Evolutionary conservation across 1,140 invertebrate species (phyloP).

Genomic region (Drosophila erecta): DNA sequence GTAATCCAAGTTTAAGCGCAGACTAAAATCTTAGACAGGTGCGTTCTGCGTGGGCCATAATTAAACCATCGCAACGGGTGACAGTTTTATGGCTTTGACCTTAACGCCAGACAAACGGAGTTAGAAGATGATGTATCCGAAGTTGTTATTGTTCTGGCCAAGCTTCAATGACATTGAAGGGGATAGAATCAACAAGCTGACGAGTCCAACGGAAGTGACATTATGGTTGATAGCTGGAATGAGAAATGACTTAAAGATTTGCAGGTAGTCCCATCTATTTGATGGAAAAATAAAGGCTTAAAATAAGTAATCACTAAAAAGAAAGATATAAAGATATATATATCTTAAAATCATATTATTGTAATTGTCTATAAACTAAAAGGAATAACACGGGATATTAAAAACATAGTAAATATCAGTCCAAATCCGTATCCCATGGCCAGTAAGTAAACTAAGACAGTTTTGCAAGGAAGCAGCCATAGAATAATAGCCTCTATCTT

Average conservation of each 20-base stretch:
- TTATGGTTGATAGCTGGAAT: slow-evolving; percentile 1
- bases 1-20: slow-evolving; percentile 52
- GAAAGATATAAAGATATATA: too few species aligned
- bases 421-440: background rate
- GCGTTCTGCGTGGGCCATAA: slow-evolving; percentile 40
- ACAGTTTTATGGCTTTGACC: slow-evolving; percentile 81
- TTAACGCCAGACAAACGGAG: slow-evolving; percentile 66
- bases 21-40: slow-evolving; percentile 15
- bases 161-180: slow-evolving; percentile 35
- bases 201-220: slow-evolving; percentile 17
- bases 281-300: too few species aligned
- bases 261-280: too few species aligned
- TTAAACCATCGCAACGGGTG: slow-evolving; percentile 59
- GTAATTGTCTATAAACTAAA: background rate
- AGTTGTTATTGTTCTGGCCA: slow-evolving; percentile 31
- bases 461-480: background rate
- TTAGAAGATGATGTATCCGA: slow-evolving; percentile 11
- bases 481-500: slow-evolving; percentile 5
- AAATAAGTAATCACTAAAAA: too few species aligned
- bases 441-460: background rate
- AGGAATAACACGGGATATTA: too few species aligned
- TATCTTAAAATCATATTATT: too few species aligned
- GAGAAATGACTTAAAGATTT: background rate
- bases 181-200: background rate
- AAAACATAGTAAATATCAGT: too few species aligned